A percentile compares a stretch with the other conserved stretches of the same genome.
phyloP scores from a whole-genome alignment of 2,797 vertebrate genomes.

The Ibycter americanus region DNA sequence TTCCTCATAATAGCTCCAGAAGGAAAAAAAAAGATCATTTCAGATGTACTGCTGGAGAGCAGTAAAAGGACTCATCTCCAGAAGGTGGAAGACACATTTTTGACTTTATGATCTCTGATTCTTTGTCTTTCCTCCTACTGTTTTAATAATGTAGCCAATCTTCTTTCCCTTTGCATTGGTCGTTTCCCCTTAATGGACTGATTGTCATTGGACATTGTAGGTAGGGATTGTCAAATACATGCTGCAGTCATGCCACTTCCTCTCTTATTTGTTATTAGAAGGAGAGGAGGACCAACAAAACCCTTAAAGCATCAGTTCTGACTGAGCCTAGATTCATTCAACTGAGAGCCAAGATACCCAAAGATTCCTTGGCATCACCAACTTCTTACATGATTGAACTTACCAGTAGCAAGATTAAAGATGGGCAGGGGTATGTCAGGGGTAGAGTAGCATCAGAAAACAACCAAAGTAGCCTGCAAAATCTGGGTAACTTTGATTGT shows the following conservation, averaged over 20 bases:
- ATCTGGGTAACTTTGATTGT: accelerated
- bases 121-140: neutral
- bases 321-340: neutral
- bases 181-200: neutral
- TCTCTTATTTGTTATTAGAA: neutral
- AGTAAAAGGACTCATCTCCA: neutral
- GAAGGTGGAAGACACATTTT: neutral
- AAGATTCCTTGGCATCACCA: neutral
- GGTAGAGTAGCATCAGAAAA: neutral
- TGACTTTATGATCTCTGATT: neutral
- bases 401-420: neutral
- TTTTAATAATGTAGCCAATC: neutral
- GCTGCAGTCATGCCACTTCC: neutral
- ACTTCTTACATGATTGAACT: neutral
- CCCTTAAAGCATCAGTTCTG: neutral
- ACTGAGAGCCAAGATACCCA: neutral
- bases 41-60: neutral
- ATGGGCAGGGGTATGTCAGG: neutral
- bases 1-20: neutral
- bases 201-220: neutral
- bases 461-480: neutral
- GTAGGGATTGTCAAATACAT: neutral
- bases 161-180: neutral
- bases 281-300: neutral
- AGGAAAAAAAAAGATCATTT: neutral